phyloP scores from a whole-genome alignment of 1,140 invertebrate species.

The Drosophila nigromelanica region DNA sequence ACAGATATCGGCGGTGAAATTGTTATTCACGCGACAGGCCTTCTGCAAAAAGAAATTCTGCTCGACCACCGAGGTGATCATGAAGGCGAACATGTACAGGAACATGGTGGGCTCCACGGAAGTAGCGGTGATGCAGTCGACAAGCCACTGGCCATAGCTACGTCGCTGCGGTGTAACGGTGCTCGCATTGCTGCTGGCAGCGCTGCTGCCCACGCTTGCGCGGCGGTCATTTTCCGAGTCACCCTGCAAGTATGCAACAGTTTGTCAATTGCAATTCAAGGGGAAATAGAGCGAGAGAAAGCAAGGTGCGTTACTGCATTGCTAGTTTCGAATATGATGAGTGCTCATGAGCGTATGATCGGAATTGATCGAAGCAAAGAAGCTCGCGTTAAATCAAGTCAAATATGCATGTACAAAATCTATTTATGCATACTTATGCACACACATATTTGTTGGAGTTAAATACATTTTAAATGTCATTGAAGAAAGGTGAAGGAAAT shows the following conservation, averaged over 20 bases:
- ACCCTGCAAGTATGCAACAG: constrained; percentile 60
- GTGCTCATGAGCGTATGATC: too few relatives aligned
- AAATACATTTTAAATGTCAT: too few relatives aligned
- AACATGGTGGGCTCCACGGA: constrained; percentile 91
- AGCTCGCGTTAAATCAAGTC: too few relatives aligned
- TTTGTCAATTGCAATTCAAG: constrained; percentile 4
- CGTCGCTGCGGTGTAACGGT: neutral
- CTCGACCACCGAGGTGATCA: constrained; percentile 91
- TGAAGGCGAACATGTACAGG: constrained; percentile 92
- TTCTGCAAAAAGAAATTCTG: constrained; percentile 90
- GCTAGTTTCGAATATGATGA: too few relatives aligned
- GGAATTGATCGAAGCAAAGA: too few relatives aligned
- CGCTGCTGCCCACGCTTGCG: constrained; percentile 29
- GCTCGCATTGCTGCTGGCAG: constrained; percentile 1
- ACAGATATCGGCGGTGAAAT: constrained; percentile 87
- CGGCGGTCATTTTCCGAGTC: constrained; percentile 41
- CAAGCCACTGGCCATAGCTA: constrained; percentile 18
- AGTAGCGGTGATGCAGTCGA: constrained; percentile 62
- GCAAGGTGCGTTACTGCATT: too few relatives aligned
- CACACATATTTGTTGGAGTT: too few relatives aligned
- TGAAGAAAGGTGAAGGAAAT: too few relatives aligned
- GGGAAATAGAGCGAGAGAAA: neutral
- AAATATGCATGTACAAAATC: too few relatives aligned
- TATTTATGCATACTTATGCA: too few relatives aligned
- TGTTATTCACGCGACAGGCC: constrained; percentile 89